phyloP scores from a whole-genome alignment of 2,113 vertebrate species.

The Elachura formosa region DNA sequence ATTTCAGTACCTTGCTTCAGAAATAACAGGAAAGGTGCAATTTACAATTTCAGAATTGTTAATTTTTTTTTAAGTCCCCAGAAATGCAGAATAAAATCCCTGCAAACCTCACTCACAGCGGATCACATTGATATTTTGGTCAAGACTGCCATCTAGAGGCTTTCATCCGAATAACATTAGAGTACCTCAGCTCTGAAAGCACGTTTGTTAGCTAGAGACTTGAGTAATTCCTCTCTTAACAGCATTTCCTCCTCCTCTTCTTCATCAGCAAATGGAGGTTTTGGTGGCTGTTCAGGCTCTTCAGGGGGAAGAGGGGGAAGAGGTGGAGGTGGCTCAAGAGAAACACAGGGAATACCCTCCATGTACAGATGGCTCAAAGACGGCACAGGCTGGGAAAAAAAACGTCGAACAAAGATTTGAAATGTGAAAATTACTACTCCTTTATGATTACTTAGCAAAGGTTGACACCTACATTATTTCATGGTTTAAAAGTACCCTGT shows the following conservation, averaged over 20 bases:
- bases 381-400: slow-evolving; percentile 46
- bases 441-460: not conserved
- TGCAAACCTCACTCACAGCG: not conserved
- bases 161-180: not conserved
- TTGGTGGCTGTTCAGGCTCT: slow-evolving; percentile 88
- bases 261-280: slow-evolving; percentile 95
- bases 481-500: not conserved
- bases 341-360: slow-evolving; percentile 59
- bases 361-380: slow-evolving; percentile 72
- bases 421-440: not conserved
- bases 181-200: slow-evolving; percentile 80
- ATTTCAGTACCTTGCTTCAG: not conserved
- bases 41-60: not conserved
- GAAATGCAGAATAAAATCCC: not conserved
- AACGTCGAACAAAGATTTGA: not conserved
- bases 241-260: slow-evolving; percentile 99
- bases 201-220: slow-evolving; percentile 89
- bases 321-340: slow-evolving; percentile 74
- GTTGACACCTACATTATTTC: not conserved
- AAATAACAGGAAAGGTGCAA: not conserved
- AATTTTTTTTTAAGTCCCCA: not conserved
- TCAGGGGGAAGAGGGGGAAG: slow-evolving; percentile 87
- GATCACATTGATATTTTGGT: not conserved
- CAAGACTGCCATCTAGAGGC: slow-evolving; percentile 59
- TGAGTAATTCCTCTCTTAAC: slow-evolving; percentile 90